phyloP scores from a whole-genome alignment of 2,888 invertebrate species.

The Tiliacea aurago region DNA sequence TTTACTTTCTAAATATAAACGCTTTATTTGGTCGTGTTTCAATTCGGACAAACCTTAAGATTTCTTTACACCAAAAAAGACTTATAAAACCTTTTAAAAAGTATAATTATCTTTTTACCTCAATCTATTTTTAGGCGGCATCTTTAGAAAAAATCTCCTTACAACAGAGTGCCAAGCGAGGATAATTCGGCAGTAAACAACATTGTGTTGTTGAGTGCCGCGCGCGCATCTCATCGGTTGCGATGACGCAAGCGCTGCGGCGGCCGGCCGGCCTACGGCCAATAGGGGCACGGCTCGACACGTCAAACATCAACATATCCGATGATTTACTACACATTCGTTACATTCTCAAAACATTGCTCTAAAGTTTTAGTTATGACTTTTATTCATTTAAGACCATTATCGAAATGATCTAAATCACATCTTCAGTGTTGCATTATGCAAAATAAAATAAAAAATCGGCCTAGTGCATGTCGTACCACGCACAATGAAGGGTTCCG shows the following conservation, averaged over 20 bases:
- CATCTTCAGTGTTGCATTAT: background rate
- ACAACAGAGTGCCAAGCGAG: constrained; percentile 21
- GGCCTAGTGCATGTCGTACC: no score
- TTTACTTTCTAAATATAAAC: constrained; percentile 15
- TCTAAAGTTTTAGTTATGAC: background rate
- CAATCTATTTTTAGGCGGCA: constrained; percentile 9
- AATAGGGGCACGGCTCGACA: constrained; percentile 51
- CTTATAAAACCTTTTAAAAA: background rate
- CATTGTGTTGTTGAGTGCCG: constrained; percentile 26
- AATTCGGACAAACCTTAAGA: background rate
- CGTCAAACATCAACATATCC: constrained; percentile 40
- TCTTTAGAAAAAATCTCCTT: constrained; percentile 6
- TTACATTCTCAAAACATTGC: constrained; percentile 23
- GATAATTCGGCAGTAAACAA: constrained; percentile 40
- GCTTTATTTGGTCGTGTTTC: constrained; percentile 12
- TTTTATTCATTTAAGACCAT: constrained; percentile 6
- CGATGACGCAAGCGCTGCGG: constrained; percentile 48
- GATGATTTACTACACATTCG: constrained; percentile 30
- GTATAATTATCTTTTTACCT: background rate
- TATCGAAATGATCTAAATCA: constrained; percentile 9
- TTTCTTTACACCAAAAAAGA: background rate
- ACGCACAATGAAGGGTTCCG: no score
- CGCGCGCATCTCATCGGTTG: constrained; percentile 14
- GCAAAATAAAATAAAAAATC: background rate
- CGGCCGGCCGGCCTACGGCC: constrained; percentile 25